Conservation (phyloP, 2,113 vertebrate genomes). For the Silurus meridionalis region DNA sequence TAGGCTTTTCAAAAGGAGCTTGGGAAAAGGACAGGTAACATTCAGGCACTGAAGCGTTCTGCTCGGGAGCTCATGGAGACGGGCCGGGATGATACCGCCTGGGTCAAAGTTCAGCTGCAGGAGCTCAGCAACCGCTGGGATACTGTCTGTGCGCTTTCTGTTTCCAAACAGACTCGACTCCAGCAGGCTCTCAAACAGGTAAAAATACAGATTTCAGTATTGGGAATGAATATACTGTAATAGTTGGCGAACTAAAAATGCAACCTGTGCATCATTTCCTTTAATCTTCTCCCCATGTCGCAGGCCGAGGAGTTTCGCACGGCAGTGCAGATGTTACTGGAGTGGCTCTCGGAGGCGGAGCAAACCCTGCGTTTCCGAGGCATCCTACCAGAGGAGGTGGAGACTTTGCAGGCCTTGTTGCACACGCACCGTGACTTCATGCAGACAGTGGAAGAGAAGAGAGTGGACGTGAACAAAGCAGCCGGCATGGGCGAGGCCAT, state of each 20-base stretch:
- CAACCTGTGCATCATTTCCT: background rate
- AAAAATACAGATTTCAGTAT: slow-evolving; percentile 60
- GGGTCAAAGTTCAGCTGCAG: slow-evolving; percentile 97
- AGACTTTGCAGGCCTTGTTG: slow-evolving; percentile 87
- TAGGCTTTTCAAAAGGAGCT: slow-evolving; percentile 98
- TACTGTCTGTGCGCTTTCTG: slow-evolving; percentile 90
- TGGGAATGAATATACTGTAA: background rate
- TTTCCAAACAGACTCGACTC: slow-evolving; percentile 92
- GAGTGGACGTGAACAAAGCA: slow-evolving; percentile 83
- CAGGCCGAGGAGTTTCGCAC: slow-evolving; percentile 95
- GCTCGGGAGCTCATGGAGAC: slow-evolving; percentile 93
- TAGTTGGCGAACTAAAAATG: background rate
- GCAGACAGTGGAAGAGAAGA: slow-evolving; percentile 95
- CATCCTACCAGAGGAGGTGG: slow-evolving; percentile 89
- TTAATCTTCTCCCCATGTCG: background rate
- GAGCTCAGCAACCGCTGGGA: slow-evolving; percentile 98
- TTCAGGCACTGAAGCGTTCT: slow-evolving; percentile 92
- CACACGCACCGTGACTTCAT: slow-evolving; percentile 92
- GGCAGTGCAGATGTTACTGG: slow-evolving; percentile 87
- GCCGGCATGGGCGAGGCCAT: slow-evolving; percentile 92
- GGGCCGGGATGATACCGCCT: slow-evolving; percentile 90
- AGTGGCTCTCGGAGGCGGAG: slow-evolving; percentile 97
- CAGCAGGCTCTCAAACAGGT: slow-evolving; percentile 95
- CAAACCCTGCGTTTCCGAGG: slow-evolving; percentile 95
- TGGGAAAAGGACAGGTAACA: slow-evolving; percentile 89